Base-by-base conservation (phyloP, 1,140 invertebrate species). In the Rhagoletis zephyria region DNA sequence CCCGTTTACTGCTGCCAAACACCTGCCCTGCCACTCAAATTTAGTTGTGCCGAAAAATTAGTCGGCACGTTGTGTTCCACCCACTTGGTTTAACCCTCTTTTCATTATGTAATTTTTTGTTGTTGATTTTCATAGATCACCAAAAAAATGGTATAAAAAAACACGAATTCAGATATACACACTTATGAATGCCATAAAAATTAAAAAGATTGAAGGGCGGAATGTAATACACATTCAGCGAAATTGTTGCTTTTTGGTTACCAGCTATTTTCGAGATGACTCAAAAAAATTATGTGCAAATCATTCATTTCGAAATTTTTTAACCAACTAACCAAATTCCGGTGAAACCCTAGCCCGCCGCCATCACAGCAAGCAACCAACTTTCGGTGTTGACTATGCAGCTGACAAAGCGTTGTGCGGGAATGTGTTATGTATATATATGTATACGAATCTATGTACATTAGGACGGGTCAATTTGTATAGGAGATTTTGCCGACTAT, bases 241-340 rank as follows among this genome's bases (percentile, higher is more conserved):
- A 14, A 56, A 45, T 74, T 48, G 14, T 5, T 16, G 45, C 48
- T 81, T 12, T 42, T 81, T 56, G 56, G 74, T 56, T 7, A 56
- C 48, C 51, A 56, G 5, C 10, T 56, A 81, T 56, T 81, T 81
- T 81, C 7, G 14, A 16, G n/a, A 12, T 40, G 74, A 56, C n/a
- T 51, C 48, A n/a, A 81, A 81, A 81, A 81, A 30, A 30, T 30
- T 81, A n/a, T 81, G 74, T 74, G 40, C 67, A 74, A 74, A 74
- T 74, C 67, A 74, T 74, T 74, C 67, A 74, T 74, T 74, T 74
- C 40, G 67, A 56, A 81, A 81, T 56, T 51, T 16, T 56, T 42
- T n/a, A 81, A 30, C 16, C n/a, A 81, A 16, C 19, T 48, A 81
- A 81, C 74, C 51, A 81, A 77, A 51, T 45, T 19, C 74, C 48